phyloP scores from a whole-genome alignment of 2,113 vertebrate species.

The Ctenodactylus gundi region DNA sequence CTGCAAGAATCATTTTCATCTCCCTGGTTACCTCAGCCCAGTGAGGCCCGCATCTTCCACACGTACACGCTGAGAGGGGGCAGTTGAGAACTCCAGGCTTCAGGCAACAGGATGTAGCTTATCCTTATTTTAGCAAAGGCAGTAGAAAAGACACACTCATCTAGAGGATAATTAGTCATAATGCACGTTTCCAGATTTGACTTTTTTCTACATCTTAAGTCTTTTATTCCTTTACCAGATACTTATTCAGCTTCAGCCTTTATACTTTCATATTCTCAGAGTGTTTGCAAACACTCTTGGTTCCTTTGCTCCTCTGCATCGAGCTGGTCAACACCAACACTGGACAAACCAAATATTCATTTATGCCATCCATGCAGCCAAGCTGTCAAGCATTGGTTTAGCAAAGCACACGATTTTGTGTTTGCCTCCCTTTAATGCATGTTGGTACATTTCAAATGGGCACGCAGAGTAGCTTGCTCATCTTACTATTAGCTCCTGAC shows the following conservation, averaged over 20 bases:
- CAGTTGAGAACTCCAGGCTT: background rate
- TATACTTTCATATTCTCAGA: background rate
- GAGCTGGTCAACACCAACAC: background rate
- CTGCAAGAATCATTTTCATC: constrained; percentile 28
- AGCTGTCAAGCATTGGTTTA: background rate
- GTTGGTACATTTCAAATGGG: background rate
- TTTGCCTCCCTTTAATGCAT: background rate
- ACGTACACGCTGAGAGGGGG: background rate
- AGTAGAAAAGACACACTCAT: background rate
- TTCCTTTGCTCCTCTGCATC: background rate
- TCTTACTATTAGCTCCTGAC: background rate
- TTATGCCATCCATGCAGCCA: background rate
- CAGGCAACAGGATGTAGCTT: background rate
- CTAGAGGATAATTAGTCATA: background rate
- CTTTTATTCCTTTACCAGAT: background rate
- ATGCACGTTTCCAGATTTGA: background rate
- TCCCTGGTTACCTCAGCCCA: constrained; percentile 47
- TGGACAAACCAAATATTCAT: background rate
- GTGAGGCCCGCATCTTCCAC: background rate
- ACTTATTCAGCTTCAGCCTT: background rate
- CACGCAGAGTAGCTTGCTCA: background rate
- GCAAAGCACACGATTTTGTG: background rate
- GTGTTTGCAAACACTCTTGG: background rate
- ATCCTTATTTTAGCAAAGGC: background rate
- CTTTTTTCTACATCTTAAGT: background rate